A percentile compares a stretch with the other conserved stretches of the same genome.
These are phyloP conservation scores for Ephestia elutella DNA, from an alignment of 1,140 invertebrate species.

Conservation along the genomic window DNA sequence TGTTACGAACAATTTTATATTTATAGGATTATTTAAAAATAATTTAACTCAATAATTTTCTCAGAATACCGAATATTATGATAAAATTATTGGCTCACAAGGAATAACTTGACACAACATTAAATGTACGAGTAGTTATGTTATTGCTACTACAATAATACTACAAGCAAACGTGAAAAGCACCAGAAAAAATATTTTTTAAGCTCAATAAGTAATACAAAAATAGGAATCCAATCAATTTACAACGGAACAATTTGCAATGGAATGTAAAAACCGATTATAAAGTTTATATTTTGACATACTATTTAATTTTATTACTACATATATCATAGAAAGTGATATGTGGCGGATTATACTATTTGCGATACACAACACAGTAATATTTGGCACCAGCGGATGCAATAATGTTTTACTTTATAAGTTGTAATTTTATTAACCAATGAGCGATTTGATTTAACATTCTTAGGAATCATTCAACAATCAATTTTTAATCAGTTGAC, in stretches of 20 bases:
- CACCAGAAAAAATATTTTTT: not conserved
- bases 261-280: not conserved
- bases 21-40: no score
- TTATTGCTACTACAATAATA: not conserved
- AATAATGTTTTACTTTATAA: no score
- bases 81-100: not conserved
- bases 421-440: no score
- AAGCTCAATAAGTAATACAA: not conserved
- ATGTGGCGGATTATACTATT: not conserved
- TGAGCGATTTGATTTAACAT: no score
- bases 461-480: no score
- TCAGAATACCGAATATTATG: no score
- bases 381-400: not conserved
- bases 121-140: no score
- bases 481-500: not conserved
- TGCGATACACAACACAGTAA: not conserved
- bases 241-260: not conserved
- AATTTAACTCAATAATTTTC: no score
- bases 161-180: constrained; percentile 1
- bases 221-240: not conserved
- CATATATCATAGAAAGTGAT: not conserved
- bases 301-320: no score
- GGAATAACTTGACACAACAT: not conserved
- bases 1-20: no score
- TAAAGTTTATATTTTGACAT: not conserved